Conservation (phyloP, 2,113 vertebrate species). For the Leptocoma aspasia region DNA sequence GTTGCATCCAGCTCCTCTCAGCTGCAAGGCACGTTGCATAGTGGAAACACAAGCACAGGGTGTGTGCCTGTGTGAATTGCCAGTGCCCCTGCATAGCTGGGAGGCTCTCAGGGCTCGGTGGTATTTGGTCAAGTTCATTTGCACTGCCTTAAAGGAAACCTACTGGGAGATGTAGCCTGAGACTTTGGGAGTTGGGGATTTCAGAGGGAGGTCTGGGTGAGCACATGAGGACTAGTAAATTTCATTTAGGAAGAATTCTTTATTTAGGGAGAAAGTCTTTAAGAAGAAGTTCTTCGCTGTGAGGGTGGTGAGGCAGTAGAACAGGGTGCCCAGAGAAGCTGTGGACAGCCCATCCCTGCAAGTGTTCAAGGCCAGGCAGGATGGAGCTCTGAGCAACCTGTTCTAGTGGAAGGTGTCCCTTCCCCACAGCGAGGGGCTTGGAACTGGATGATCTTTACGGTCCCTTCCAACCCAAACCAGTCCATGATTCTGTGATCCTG, state of each 20-base stretch:
- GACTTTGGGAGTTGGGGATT: not conserved
- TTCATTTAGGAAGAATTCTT: not conserved
- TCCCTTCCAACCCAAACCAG: not conserved
- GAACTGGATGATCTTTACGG: not conserved
- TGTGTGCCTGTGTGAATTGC: not conserved
- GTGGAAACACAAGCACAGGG: conserved; percentile 35
- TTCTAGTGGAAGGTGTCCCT: not conserved
- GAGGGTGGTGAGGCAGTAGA: not conserved
- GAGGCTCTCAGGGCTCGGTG: not conserved
- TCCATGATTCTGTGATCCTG: not conserved
- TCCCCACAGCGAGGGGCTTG: not conserved
- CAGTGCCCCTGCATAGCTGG: conserved; percentile 21
- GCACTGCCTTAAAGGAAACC: not conserved
- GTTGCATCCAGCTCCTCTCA: not conserved
- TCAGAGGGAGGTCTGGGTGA: rapidly evolving
- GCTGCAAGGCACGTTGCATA: not conserved
- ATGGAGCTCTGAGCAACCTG: not conserved
- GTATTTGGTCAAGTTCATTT: not conserved
- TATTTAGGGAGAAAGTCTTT: not conserved
- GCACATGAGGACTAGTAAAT: not conserved
- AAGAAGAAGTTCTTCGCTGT: not conserved
- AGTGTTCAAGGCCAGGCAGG: not conserved
- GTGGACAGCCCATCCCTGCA: not conserved
- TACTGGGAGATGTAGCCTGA: not conserved
- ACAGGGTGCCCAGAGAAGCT: not conserved